Conservation (phyloP, 2,113 vertebrate species). For the Bos indicus region DNA sequence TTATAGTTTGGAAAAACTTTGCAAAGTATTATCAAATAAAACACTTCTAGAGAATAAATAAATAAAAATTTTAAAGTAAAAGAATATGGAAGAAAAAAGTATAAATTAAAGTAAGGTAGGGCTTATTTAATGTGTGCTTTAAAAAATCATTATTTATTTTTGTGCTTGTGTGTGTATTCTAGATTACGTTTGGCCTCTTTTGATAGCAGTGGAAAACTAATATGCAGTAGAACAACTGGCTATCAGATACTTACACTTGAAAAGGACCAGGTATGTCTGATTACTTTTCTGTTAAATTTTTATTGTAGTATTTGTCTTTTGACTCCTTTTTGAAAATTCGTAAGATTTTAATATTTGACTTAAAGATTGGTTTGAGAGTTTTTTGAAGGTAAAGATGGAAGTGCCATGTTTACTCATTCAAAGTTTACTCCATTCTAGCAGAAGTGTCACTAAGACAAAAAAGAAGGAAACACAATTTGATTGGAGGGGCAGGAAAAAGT, state of each 20-base stretch:
- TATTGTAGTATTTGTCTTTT: conserved; percentile 6
- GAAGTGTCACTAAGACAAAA: not conserved
- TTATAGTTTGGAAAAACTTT: not conserved
- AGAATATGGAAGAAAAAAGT: not conserved
- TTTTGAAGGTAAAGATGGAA: not conserved
- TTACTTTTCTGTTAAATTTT: not conserved
- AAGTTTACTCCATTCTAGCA: not conserved
- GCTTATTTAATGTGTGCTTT: not conserved
- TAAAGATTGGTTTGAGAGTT: not conserved
- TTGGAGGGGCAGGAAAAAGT: not conserved
- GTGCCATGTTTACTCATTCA: not conserved
- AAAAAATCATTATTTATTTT: not conserved
- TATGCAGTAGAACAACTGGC: conserved; percentile 92
- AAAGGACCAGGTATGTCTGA: conserved; percentile 93
- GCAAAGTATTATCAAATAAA: not conserved
- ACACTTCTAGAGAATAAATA: not conserved
- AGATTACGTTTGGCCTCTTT: conserved; percentile 95
- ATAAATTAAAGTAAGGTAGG: not conserved
- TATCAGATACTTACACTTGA: conserved; percentile 95
- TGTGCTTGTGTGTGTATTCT: conserved; percentile 26
- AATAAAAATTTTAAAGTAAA: not conserved
- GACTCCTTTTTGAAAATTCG: conserved; percentile 9
- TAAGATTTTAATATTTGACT: conserved; percentile 25
- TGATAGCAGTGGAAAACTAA: conserved; percentile 90
- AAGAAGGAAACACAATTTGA: not conserved